phyloP scores from a whole-genome alignment of 2,888 invertebrate species.

The Callyntrura sp. region DNA sequence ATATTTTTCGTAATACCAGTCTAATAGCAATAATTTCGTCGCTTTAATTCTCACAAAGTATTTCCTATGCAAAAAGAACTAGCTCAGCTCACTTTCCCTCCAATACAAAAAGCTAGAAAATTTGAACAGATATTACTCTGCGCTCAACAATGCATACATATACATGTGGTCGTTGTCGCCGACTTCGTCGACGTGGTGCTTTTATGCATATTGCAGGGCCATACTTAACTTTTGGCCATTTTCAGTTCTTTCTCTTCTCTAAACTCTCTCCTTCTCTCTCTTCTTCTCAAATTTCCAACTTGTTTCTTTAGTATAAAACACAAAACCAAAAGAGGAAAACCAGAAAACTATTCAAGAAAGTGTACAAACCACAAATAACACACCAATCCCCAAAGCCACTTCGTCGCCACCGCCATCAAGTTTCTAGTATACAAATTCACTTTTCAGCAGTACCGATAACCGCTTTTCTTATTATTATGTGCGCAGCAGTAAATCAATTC shows the following conservation, averaged over 20 bases:
- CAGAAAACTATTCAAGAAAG: neutral
- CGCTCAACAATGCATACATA: neutral
- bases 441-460: neutral
- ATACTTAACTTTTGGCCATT: constrained; percentile 14
- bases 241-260: neutral
- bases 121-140: neutral
- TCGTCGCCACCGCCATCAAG: neutral
- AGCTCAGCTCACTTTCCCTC: constrained; percentile 16
- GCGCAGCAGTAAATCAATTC: constrained; percentile 38
- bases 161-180: neutral
- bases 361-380: constrained; percentile 26
- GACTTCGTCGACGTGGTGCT: neutral
- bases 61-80: constrained; percentile 17
- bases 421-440: neutral
- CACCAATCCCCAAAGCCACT: neutral
- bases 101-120: constrained; percentile 17
- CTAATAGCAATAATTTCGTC: constrained; percentile 40
- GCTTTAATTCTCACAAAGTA: constrained; percentile 29
- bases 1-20: neutral
- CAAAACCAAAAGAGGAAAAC: constrained; percentile 18
- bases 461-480: neutral
- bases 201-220: neutral
- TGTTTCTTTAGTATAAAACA: neutral
- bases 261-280: neutral
- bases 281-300: neutral